phyloP scores from a whole-genome alignment of 1,140 invertebrate genomes.

The Antheraea mylitta region DNA sequence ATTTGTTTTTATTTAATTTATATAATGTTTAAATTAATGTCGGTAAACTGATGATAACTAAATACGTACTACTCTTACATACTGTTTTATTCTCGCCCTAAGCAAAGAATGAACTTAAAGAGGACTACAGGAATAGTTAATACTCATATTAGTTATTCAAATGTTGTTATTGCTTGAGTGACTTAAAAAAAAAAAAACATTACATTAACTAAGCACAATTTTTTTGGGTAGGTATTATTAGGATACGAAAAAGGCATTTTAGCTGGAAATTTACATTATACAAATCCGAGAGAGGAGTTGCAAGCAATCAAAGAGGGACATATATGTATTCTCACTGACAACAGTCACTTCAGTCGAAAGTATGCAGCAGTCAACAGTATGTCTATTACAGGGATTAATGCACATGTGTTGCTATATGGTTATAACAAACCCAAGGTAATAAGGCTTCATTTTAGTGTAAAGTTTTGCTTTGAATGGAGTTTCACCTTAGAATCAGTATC shows the following conservation, averaged over 20 bases:
- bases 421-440: conserved; percentile 30
- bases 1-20: too few relatives aligned
- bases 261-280: conserved; percentile 15
- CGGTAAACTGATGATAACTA: too few relatives aligned
- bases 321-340: conserved; percentile 32
- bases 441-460: not conserved
- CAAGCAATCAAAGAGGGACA: conserved; percentile 32
- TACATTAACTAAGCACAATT: conserved; percentile 20
- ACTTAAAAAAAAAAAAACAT: too few relatives aligned
- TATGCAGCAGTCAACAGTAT: conserved; percentile 41
- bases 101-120: too few relatives aligned
- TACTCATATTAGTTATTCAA: too few relatives aligned
- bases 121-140: too few relatives aligned
- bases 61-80: too few relatives aligned
- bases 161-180: not conserved
- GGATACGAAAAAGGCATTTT: conserved; percentile 21
- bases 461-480: too few relatives aligned
- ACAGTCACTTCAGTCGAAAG: conserved; percentile 18
- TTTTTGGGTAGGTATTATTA: too few relatives aligned
- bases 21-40: too few relatives aligned
- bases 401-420: conserved; percentile 32
- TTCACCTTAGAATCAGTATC: too few relatives aligned
- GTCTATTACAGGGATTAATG: conserved; percentile 37
- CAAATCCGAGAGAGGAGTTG: conserved; percentile 36
- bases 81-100: too few relatives aligned